These are phyloP conservation scores for Piaya cayana DNA, from an alignment of 2,113 vertebrate species.

Conservation along the genomic window DNA sequence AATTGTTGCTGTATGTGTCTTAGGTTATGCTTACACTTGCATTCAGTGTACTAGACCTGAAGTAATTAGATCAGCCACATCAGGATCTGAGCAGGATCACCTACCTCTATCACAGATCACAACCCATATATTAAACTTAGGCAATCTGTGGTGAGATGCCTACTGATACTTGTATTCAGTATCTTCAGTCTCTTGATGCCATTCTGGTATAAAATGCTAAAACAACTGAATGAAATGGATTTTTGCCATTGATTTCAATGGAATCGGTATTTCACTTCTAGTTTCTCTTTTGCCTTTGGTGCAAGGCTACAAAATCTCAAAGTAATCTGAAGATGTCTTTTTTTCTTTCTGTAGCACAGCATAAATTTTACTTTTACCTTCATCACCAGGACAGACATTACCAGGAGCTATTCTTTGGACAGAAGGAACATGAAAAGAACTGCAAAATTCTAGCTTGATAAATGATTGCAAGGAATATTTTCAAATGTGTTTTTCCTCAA, in stretches of 20 bases:
- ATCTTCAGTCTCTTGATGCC: neutral
- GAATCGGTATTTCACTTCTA: constrained; percentile 9
- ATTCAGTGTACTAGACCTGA: neutral
- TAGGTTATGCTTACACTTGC: neutral
- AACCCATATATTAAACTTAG: neutral
- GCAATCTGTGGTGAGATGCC: neutral
- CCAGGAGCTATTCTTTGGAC: constrained; percentile 58
- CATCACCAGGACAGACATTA: constrained; percentile 33
- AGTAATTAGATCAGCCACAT: neutral
- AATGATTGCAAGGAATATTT: constrained; percentile 10
- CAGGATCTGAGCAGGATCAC: neutral
- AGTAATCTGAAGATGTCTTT: constrained; percentile 17
- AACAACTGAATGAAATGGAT: neutral
- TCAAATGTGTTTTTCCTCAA: constrained; percentile 56
- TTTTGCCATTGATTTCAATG: neutral
- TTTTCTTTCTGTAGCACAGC: constrained; percentile 7
- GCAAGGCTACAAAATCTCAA: constrained; percentile 7
- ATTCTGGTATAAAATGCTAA: neutral
- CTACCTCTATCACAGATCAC: neutral
- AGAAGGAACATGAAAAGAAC: constrained; percentile 42
- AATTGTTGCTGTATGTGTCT: neutral
- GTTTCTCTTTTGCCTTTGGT: constrained; percentile 23
- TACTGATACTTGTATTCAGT: neutral
- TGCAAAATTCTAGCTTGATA: constrained; percentile 34
- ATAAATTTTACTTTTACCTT: constrained; percentile 50